Evolutionary conservation across 2,797 vertebrate species (phyloP).

Genomic region (Parambassis ranga): DNA sequence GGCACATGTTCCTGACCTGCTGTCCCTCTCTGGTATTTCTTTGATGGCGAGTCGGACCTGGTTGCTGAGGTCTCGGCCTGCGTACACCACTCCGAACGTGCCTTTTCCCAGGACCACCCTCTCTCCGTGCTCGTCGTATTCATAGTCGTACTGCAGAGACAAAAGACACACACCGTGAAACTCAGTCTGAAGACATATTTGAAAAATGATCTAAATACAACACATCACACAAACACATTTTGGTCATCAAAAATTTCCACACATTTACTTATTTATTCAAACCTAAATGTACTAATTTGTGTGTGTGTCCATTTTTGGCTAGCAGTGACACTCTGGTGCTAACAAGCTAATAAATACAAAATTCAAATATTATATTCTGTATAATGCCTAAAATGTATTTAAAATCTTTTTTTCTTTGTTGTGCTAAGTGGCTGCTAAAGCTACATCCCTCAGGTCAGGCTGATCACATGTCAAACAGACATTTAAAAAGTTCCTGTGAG

Average conservation of each 20-base stretch:
- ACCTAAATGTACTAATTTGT: too few species aligned
- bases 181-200: too few species aligned
- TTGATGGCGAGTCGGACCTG: conserved; percentile 99
- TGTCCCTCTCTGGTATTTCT: conserved; percentile 97
- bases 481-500: background rate
- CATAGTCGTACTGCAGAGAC: conserved; percentile 91
- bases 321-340: too few species aligned
- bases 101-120: conserved; percentile 94
- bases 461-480: background rate
- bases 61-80: conserved; percentile 96
- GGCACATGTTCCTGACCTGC: conserved; percentile 89
- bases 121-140: conserved; percentile 95
- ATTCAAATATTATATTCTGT: too few species aligned
- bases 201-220: too few species aligned
- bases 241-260: too few species aligned
- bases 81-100: conserved; percentile 95
- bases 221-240: too few species aligned
- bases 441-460: background rate
- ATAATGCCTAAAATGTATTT: too few species aligned
- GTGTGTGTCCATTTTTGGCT: too few species aligned
- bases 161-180: background rate
- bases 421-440: background rate
- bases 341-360: too few species aligned
- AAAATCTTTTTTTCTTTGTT: too few species aligned
- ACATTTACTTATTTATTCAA: too few species aligned